Evolutionary conservation across 2,797 vertebrate genomes (phyloP).

Genomic region (Podarcis lilfordi): DNA sequence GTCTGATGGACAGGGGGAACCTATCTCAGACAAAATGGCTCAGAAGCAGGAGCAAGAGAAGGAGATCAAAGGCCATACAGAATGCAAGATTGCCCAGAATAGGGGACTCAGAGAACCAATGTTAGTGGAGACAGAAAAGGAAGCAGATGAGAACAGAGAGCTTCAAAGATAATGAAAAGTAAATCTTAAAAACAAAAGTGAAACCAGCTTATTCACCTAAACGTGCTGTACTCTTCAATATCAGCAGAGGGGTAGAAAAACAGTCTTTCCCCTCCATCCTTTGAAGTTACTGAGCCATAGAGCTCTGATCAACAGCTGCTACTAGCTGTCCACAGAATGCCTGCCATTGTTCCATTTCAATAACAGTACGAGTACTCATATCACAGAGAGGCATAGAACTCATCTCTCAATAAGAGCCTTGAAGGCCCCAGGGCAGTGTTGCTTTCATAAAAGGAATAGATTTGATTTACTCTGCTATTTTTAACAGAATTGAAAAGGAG

Average conservation of each 20-base stretch:
- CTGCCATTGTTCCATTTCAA: slow-evolving; percentile 56
- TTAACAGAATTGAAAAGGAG: slow-evolving; percentile 58
- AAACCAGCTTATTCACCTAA: background rate
- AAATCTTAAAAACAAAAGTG: background rate
- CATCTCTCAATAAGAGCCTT: slow-evolving; percentile 53
- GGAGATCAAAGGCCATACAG: background rate
- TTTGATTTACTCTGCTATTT: slow-evolving; percentile 66
- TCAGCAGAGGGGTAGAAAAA: background rate
- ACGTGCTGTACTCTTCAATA: background rate
- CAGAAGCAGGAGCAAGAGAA: background rate
- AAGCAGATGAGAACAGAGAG: background rate
- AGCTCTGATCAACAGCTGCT: slow-evolving; percentile 17
- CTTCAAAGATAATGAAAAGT: background rate
- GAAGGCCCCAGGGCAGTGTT: slow-evolving; percentile 58
- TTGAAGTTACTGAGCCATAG: background rate
- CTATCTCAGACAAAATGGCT: background rate
- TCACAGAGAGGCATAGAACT: slow-evolving; percentile 62
- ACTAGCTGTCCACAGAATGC: slow-evolving; percentile 28
- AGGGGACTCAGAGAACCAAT: background rate
- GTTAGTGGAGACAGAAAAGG: background rate
- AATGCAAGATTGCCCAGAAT: background rate
- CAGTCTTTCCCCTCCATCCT: background rate
- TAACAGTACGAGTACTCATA: slow-evolving; percentile 54
- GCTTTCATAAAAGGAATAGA: slow-evolving; percentile 60
- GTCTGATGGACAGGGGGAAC: background rate